Base-by-base conservation (phyloP, 2,113 vertebrate genomes). In the Sialia sialis region DNA sequence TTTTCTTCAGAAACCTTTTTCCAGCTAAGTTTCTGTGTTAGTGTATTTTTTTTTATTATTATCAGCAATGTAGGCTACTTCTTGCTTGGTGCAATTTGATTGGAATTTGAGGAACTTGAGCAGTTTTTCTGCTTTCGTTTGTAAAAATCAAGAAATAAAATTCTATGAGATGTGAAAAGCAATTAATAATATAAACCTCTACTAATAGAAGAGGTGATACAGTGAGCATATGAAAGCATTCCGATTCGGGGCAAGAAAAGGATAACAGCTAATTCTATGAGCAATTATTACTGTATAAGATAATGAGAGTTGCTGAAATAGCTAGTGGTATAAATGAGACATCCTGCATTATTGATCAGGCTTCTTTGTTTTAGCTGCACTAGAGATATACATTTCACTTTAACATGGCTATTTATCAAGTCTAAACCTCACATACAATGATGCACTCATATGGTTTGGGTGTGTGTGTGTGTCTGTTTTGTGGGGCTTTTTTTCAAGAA, bases 311-410 rank as follows among this genome's bases (percentile, higher is more conserved):
- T 91, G 81, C 93, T 91, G 94, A 94, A 95, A 83, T 93, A 82
- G 86, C 89, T 95, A 66, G 69, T 76, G 78, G 13, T 64, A 73
- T 87, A 93, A 96, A 90, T 68, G 91, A 96, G 86, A 94, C 70
- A 66, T 92, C 60, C 93, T 97, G 96, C 91, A 97, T 97, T 97
- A 97, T 97, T 97, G 93, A 98, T 96, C 76, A 96, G 75, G 41
- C 41, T 87, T 78, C 60, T 75, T 77, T 91, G 74, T 90, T 96
- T 91, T 96, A 95, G 74, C 83, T 89, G 67, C 84, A 81, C 80
- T 43, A 17, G 20, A 58, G 82, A 58, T 70, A n/a, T 84, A 58
- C 68, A 26, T 89, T 84, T 94, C 92, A 80, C 76, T 93, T 84
- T 67, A 55, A 74, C 51, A 16, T 26, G 68, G 39, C 85, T 67